Base-by-base conservation (phyloP, 2,888 invertebrate species). In the Papilio elwesi region DNA sequence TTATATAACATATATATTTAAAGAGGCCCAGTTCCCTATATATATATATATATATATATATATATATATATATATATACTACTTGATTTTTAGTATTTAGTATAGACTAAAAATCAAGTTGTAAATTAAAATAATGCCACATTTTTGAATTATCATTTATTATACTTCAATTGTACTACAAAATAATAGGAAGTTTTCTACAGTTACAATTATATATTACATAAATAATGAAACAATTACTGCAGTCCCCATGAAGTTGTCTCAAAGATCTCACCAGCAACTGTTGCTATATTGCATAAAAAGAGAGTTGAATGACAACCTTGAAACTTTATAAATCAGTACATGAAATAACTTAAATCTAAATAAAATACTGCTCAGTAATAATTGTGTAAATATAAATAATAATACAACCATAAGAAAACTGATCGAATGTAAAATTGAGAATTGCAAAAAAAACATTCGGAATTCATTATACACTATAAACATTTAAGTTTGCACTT, bases 181-280 rank as follows among this genome's bases (percentile, higher is more conserved):
- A 93, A 93, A 93, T 93, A 93, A 93, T 93, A 93, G 93, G 93
- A 93, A 92, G 90, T 88, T 93, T 87, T 92, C 93, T 93, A 93
- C 92, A 92, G 86, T 90, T 92, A 92, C 86, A 88, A 87, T 90
- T 86, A 89, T 90, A 92, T 92, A 88, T 88, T 92, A 93, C 91
- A 93, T 90, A 92, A 90, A 92, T 91, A 90, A 88, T 86, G 84
- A 91, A 91, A 90, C 87, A 88, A 88, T 87, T 88, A 88, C 83
- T 88, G 87, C 87, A 88, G 87, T 89, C 85, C 84, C 85, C 87
- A 82, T 85, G 74, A 74, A 85, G 83, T 83, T 80, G 83, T 80
- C 82, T 85, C 83, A 83, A 82, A 83, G 78, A 80, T 82, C 79
- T 79, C 78, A 83, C 78, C 16, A 83, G 82, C 82, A 81, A 79